Evolutionary conservation across 2,113 vertebrate species (phyloP), one percentile per base, ranked within the genome.

Genomic region (Anhinga rufa): DNA sequence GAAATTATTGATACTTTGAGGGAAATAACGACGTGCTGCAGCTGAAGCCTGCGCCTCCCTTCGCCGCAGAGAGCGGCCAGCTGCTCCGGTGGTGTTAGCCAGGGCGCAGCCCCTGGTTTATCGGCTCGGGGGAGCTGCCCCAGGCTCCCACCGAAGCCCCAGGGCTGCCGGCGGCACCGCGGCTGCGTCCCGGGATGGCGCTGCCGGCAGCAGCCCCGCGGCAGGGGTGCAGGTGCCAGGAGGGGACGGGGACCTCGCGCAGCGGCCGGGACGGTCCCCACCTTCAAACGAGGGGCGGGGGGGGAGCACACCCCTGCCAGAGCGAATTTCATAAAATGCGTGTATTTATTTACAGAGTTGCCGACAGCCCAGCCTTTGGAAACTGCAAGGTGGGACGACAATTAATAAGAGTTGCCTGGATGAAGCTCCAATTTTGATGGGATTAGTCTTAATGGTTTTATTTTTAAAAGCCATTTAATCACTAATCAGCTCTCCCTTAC

Each of bases 371-470:
- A 31, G 22, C 49, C 92, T 42, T 32, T 14, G 60, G 32, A 54
- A 91, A 44, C 75, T 12, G 40, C 69, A 17, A 96, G 95, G 88
- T 86, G 86, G 86, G 54, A 66, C 32, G 40, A 29, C 82, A 92
- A 96, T 97, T 96, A 96, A 82, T 75, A 34, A 48, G 90, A 96
- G 86, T 74, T 71, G 78, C 88, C 18, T 16, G 31, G 96, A 65
- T 92, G 96, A 96, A 96, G 91, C 96, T 97, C 97, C 97, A 93
- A 95, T 96, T 97, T 98, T 98, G 97, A 98, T 97, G 95, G 92
- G 97, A 98, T 98, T 98, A 95, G 94, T 69, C 93, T 96, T 97
- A 98, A 98, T 97, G 97, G 98, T 90, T 97, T 98, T 97, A 96
- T 96, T 96, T 95, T 96, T 87, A 89, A 97, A 96, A 98, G 96